These are phyloP conservation scores for Meles meles DNA, from an alignment of 2,113 vertebrate species.

Conservation along the genomic window DNA sequence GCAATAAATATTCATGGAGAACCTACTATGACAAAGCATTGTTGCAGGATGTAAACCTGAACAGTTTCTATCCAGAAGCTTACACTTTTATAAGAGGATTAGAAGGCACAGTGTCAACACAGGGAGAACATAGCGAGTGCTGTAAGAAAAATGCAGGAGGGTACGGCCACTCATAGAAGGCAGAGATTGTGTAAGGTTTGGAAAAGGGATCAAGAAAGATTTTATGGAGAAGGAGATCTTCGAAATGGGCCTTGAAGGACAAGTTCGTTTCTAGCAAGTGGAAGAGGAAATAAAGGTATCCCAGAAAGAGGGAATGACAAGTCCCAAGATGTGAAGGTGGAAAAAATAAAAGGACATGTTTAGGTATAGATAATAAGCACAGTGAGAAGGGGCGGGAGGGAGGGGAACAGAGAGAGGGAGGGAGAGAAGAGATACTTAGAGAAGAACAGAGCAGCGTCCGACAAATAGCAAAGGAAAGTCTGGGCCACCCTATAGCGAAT, in stretches of 20 bases:
- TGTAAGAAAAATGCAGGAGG: conserved; percentile 19
- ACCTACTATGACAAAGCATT: conserved; percentile 64
- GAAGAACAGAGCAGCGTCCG: neutral
- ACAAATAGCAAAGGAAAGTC: neutral
- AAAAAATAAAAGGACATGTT: conserved; percentile 9
- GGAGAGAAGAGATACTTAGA: neutral
- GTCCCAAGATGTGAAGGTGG: neutral
- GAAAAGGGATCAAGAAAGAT: neutral
- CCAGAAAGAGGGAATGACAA: neutral
- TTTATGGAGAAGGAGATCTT: neutral
- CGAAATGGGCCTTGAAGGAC: neutral
- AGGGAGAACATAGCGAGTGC: neutral
- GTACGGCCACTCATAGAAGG: neutral
- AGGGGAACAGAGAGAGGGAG: too few species aligned
- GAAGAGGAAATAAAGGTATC: neutral
- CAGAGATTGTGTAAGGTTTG: neutral
- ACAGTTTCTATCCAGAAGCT: conserved; percentile 54
- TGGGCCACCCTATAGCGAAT: neutral
- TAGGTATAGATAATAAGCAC: neutral
- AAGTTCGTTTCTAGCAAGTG: conserved; percentile 15
- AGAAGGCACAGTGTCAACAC: conserved; percentile 52
- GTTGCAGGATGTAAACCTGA: conserved; percentile 48
- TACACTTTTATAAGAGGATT: conserved; percentile 67
- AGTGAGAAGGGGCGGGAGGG: neutral
- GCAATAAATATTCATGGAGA: conserved; percentile 61